A percentile compares a stretch with the other conserved stretches of the same genome.
Evolutionary conservation across 2,113 vertebrate genomes (phyloP).

Genomic region (Numenius arquata): DNA sequence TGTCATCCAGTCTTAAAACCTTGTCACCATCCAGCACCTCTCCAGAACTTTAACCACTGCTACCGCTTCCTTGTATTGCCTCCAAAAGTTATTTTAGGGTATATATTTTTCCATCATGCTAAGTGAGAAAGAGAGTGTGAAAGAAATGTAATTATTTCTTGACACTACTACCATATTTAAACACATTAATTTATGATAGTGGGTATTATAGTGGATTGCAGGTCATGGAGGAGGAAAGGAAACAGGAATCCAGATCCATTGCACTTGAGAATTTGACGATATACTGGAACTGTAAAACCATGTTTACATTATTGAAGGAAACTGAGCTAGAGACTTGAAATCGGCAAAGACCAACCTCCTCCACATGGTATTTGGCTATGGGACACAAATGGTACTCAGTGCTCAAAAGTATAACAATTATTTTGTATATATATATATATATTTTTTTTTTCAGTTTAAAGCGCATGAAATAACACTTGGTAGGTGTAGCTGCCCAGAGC

Average conservation of each 20-base stretch:
- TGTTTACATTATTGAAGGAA: background rate
- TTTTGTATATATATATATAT: background rate
- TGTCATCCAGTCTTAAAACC: conserved; percentile 28
- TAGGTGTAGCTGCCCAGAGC: background rate
- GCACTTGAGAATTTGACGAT: background rate
- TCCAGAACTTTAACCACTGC: conserved; percentile 6
- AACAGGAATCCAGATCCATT: background rate
- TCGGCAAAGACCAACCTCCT: background rate
- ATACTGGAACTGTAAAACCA: background rate
- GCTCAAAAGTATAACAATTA: background rate
- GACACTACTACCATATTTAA: background rate
- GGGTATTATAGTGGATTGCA: background rate
- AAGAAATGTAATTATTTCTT: conserved; percentile 45
- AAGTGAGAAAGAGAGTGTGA: conserved; percentile 16
- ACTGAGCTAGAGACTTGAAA: background rate
- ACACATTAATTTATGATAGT: background rate
- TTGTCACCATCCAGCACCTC: conserved; percentile 24
- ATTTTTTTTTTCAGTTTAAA: background rate
- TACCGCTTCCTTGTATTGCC: background rate
- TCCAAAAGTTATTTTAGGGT: conserved; percentile 38
- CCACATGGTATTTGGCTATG: background rate
- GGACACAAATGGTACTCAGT: background rate
- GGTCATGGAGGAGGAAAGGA: background rate
- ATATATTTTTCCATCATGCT: conserved; percentile 3
- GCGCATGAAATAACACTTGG: accelerated